Conservation (phyloP, 2,888 invertebrate species). For the Caenorhabditis doughertyi region DNA sequence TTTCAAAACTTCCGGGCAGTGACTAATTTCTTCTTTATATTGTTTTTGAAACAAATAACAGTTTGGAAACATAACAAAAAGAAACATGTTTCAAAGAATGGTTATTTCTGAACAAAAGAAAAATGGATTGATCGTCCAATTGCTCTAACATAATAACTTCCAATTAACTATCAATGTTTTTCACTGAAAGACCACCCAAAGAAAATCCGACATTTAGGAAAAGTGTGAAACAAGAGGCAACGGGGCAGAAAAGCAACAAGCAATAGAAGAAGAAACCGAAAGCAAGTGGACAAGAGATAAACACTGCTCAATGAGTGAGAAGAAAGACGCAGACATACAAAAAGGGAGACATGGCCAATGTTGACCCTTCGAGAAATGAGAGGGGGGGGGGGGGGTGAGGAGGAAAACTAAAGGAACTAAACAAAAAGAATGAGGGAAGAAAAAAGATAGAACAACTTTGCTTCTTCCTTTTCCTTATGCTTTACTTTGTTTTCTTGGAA, state of each 20-base stretch:
- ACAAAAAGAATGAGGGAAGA: constrained; percentile 31
- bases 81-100: too few relatives aligned
- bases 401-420: constrained; percentile 36
- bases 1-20: too few relatives aligned
- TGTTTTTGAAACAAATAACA: too few relatives aligned
- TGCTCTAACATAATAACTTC: neutral
- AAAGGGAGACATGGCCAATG: constrained; percentile 46
- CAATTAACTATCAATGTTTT: too few relatives aligned
- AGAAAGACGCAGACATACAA: constrained; percentile 11
- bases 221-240: constrained; percentile 34
- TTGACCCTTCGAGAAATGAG: constrained; percentile 51
- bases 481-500: constrained; percentile 14
- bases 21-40: too few relatives aligned
- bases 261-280: constrained; percentile 47
- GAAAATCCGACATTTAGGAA: constrained; percentile 8
- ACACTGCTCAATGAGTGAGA: constrained; percentile 21
- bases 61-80: too few relatives aligned
- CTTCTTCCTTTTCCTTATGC: constrained; percentile 18
- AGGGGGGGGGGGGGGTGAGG: constrained; percentile 21
- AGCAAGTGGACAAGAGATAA: constrained; percentile 41
- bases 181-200: neutral
- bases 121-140: too few relatives aligned
- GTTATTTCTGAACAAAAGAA: too few relatives aligned
- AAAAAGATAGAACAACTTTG: constrained; percentile 51
- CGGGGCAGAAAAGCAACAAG: constrained; percentile 21